A percentile compares a stretch with the other conserved stretches of the same genome.
Conservation (phyloP, 2,888 invertebrate species). For the Thymelicus acteon region DNA sequence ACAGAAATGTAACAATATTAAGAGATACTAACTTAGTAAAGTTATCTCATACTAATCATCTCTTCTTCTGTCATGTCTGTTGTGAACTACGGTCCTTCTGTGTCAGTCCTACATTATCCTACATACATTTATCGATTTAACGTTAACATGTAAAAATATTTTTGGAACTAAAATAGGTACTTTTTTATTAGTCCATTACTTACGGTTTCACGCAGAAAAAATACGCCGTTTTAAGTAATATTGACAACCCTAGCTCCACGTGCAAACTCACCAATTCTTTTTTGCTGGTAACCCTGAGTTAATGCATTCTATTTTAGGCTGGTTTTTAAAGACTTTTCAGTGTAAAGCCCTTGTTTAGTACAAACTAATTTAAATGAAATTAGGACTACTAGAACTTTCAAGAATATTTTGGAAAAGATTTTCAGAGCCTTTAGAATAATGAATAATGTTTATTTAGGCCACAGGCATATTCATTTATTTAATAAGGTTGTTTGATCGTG, state of each 20-base stretch:
- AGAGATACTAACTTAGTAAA: too few relatives aligned
- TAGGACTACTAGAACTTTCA: neutral
- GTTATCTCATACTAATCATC: too few relatives aligned
- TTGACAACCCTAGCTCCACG: constrained; percentile 9
- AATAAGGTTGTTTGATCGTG: neutral
- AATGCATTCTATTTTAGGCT: constrained; percentile 21
- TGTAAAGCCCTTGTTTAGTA: constrained; percentile 2
- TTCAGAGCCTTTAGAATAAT: neutral
- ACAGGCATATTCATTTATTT: neutral
- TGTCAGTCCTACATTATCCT: too few relatives aligned
- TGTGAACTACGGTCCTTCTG: too few relatives aligned
- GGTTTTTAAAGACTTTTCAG: constrained; percentile 1
- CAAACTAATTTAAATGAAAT: neutral
- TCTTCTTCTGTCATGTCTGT: too few relatives aligned
- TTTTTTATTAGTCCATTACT: too few relatives aligned
- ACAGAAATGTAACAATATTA: too few relatives aligned
- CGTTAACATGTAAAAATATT: too few relatives aligned
- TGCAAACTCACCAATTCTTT: constrained; percentile 31
- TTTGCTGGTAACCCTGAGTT: constrained; percentile 19
- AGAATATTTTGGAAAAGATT: neutral
- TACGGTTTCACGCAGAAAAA: too few relatives aligned
- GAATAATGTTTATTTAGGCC: neutral
- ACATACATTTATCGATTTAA: too few relatives aligned
- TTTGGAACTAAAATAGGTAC: too few relatives aligned
- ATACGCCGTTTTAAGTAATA: neutral